Percentiles rank a stretch among this genome's conserved stretches.
These are phyloP conservation scores for Barnardius zonarius DNA, from an alignment of 2,113 vertebrate species.

Conservation along the genomic window DNA sequence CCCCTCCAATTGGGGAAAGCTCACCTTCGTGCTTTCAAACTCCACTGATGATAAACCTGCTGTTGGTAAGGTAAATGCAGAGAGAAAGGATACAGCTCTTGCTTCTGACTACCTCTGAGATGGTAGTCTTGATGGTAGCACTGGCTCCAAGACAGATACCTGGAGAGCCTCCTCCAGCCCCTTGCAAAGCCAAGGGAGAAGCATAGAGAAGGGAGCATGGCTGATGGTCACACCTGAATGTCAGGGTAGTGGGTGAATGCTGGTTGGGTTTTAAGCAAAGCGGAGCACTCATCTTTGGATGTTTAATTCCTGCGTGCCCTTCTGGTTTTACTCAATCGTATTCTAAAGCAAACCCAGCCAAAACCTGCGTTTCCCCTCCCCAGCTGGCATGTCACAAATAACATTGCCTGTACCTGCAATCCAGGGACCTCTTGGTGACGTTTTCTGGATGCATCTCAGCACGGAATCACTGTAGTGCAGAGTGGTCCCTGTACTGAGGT, in stretches of 20 bases:
- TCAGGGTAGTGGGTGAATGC: not conserved
- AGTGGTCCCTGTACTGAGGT: not conserved
- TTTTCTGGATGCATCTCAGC: not conserved
- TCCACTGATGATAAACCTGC: not conserved
- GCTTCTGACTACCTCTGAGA: not conserved
- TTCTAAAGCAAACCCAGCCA: not conserved
- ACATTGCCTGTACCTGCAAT: not conserved
- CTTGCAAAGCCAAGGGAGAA: not conserved
- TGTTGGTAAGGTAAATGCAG: not conserved
- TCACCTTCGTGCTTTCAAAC: not conserved
- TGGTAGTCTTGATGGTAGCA: not conserved
- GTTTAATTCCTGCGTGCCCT: fast-evolving
- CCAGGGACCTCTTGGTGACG: not conserved
- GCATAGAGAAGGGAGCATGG: not conserved
- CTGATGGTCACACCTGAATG: not conserved
- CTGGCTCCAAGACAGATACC: not conserved
- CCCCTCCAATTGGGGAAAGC: not conserved
- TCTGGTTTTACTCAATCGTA: not conserved
- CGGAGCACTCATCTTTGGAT: fast-evolving
- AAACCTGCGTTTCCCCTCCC: not conserved
- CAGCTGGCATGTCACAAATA: not conserved
- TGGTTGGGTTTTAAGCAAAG: not conserved
- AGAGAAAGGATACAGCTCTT: not conserved
- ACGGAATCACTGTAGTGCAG: not conserved
- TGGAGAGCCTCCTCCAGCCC: not conserved